Conservation (phyloP, 2,888 invertebrate genomes). For the Pyrochroa serraticornis region DNA sequence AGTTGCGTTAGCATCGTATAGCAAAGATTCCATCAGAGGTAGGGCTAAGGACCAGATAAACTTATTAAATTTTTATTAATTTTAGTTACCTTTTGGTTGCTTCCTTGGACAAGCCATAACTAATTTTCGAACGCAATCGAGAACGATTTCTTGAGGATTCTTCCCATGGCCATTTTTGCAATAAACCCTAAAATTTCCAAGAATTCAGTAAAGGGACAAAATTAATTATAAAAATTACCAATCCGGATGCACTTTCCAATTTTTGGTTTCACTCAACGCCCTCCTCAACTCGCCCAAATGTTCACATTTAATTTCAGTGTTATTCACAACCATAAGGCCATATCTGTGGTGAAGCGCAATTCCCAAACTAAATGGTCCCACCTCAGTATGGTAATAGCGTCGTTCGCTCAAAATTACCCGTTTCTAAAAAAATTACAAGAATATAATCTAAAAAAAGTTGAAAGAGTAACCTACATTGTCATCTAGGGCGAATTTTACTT, state of each 20-base stretch:
- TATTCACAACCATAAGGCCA: conserved; percentile 72
- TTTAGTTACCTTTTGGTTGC: conserved; percentile 7
- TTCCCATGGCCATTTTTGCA: conserved; percentile 51
- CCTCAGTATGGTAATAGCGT: conserved; percentile 81
- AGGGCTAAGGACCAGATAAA: background rate
- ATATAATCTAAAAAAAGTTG: background rate
- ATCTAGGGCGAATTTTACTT: conserved; percentile 85
- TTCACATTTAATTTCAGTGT: conserved; percentile 60
- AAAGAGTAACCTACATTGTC: conserved; percentile 72
- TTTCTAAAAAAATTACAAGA: conserved; percentile 65
- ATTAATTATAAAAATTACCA: conserved; percentile 64
- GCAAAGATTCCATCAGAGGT: conserved; percentile 36
- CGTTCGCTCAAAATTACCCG: conserved; percentile 78
- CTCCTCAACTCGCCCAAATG: conserved; percentile 63
- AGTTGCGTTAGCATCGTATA: conserved; percentile 50
- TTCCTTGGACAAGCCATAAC: background rate
- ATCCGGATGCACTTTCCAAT: conserved; percentile 87
- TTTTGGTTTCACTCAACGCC: conserved; percentile 51
- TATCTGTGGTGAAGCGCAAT: conserved; percentile 83
- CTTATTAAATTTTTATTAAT: too few relatives aligned
- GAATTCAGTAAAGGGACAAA: background rate
- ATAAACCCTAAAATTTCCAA: conserved; percentile 65
- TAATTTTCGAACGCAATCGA: conserved; percentile 10
- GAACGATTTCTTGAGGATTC: conserved; percentile 39
- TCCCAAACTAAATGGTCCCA: conserved; percentile 86